phyloP scores from a whole-genome alignment of 2,797 vertebrate species.

The Myotis vivesi region DNA sequence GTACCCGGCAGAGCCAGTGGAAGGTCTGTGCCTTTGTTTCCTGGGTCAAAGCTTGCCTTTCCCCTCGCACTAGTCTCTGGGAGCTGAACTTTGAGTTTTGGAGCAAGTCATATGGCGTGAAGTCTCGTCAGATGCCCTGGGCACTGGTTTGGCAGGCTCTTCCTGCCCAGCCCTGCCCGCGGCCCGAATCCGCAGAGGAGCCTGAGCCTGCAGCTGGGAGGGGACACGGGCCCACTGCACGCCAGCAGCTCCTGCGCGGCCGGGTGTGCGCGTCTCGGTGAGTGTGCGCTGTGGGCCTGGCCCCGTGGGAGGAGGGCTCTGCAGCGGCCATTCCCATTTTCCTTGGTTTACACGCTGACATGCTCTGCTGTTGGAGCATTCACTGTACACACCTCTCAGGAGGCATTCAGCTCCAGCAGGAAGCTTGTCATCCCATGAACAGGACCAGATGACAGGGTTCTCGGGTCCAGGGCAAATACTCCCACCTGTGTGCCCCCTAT shows the following conservation, averaged over 20 bases:
- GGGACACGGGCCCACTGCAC: neutral
- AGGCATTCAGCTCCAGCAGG: neutral
- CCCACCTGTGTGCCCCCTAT: neutral
- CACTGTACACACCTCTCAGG: neutral
- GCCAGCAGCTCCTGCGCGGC: accelerated
- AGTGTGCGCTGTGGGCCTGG: neutral
- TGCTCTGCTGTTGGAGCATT: neutral
- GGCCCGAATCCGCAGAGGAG: neutral
- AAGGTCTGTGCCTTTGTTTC: neutral
- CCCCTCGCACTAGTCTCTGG: neutral
- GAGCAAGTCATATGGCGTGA: neutral
- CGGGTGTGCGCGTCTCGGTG: neutral
- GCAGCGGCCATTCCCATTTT: neutral
- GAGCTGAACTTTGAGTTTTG: neutral
- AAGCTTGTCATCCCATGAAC: neutral
- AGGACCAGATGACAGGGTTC: neutral
- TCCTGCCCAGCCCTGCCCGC: neutral
- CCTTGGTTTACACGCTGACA: neutral
- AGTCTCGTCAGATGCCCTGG: too few relatives aligned
- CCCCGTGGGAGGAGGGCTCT: accelerated
- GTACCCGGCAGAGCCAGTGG: neutral
- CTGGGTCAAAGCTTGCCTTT: neutral
- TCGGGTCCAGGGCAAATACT: neutral
- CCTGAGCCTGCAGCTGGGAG: neutral
- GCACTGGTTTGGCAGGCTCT: too few relatives aligned